Evolutionary conservation across 2,888 invertebrate species (phyloP).

Genomic region (Axea sp.): DNA sequence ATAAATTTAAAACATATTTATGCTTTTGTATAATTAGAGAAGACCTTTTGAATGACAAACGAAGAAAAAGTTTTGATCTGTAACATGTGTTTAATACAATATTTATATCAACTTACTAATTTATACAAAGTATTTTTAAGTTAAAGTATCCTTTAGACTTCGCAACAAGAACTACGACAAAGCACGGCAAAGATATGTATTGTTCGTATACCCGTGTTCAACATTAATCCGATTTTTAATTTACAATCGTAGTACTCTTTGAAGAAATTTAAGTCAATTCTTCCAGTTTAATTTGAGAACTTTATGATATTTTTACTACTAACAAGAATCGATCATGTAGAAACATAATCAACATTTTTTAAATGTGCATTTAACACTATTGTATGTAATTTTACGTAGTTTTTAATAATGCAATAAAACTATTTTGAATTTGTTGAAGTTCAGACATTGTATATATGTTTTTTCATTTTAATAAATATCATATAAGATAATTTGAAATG

Average conservation of each 20-base stretch:
- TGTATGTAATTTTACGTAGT: too few relatives aligned
- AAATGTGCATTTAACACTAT: too few relatives aligned
- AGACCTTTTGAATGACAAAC: background rate
- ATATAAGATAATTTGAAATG: too few relatives aligned
- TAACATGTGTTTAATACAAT: conserved; percentile 16
- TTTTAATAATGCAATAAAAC: too few relatives aligned
- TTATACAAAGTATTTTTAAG: conserved; percentile 34
- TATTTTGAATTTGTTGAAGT: too few relatives aligned
- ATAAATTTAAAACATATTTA: too few relatives aligned
- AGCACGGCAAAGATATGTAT: conserved; percentile 62
- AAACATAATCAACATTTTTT: too few relatives aligned
- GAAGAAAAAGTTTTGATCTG: background rate
- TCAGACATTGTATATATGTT: too few relatives aligned
- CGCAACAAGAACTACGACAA: conserved; percentile 58
- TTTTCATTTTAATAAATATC: too few relatives aligned
- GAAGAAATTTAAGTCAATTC: conserved; percentile 15
- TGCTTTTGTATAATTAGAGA: background rate
- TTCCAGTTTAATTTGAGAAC: too few relatives aligned
- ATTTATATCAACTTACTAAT: conserved; percentile 34
- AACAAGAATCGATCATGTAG: too few relatives aligned
- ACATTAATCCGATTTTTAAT: conserved; percentile 36
- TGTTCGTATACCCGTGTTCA: conserved; percentile 55
- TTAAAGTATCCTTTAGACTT: conserved; percentile 35
- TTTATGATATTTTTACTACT: too few relatives aligned
- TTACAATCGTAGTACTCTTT: conserved; percentile 6